phyloP scores from a whole-genome alignment of 2,797 vertebrate species.

The Coreius guichenoti region DNA sequence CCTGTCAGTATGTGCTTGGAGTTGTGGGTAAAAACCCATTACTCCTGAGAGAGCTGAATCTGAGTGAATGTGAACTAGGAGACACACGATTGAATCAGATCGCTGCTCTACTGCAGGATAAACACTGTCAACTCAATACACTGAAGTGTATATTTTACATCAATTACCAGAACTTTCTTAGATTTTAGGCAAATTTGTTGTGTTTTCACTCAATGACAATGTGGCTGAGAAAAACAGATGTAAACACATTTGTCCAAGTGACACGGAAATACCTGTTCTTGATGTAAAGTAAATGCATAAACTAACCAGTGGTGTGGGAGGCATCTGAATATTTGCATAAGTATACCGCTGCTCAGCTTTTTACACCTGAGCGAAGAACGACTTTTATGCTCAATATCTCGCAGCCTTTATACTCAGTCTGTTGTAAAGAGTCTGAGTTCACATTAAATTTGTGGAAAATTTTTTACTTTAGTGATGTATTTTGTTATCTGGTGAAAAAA shows the following conservation, averaged over 20 bases:
- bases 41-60: neutral
- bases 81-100: neutral
- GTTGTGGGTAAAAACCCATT: neutral
- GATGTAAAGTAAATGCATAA: too few species aligned
- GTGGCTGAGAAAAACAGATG: too few species aligned
- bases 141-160: neutral
- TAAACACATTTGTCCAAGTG: too few species aligned
- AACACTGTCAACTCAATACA: conserved; percentile 2
- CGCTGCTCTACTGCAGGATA: neutral
- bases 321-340: neutral
- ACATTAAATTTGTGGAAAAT: too few species aligned
- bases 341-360: neutral
- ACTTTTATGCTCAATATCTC: neutral
- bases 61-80: neutral
- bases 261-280: too few species aligned
- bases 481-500: neutral
- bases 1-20: neutral
- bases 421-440: neutral
- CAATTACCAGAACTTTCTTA: neutral
- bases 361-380: neutral
- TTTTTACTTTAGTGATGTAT: neutral
- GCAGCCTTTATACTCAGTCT: neutral
- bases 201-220: too few species aligned
- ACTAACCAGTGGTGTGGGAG: neutral
- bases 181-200: too few species aligned